Base-by-base conservation (phyloP, 2,113 vertebrate genomes). In the Malurus elegans region DNA sequence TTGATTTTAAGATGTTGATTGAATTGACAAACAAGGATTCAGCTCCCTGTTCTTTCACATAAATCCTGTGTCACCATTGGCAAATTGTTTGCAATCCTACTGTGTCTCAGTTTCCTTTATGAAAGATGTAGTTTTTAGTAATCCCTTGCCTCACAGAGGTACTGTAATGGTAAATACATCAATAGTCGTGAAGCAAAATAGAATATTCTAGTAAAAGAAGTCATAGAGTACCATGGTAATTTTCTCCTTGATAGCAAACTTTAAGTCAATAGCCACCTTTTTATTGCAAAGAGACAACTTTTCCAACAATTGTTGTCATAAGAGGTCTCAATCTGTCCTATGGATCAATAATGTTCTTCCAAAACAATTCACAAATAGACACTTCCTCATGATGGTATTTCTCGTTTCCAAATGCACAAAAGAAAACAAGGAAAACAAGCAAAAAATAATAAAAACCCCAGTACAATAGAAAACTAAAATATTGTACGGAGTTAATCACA, bases 361-460 rank as follows among this genome's bases (percentile, higher is more conserved):
- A 42, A 83, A 86, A 12, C 5, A 67, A 16, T 71, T 90, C 21
- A 6, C 3, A 38, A 38, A 38, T 14, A 25, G 7, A 4, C 34
- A 71, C 9, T 76, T 90, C 8, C 18, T 74, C 5, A n/a, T 24
- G 9, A 20, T 38, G 8, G 38, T 42, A 23, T 71, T 54, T 81
- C n/a, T 65, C 7, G 20, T 44, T 89, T 76, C 51, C 2, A 79
- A 93, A 25, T 0, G 0, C 12, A n/a, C 8, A 73, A 50, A 83
- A 54, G 2, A 42, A 62, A 34, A 14, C 16, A 11, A 26, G 13
- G 4, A 44, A 69, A 40, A 2, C 1, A 25, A 4, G 2, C 26
- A 29, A 26, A 31, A 57, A 58, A 25, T 1, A 31, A 0, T 31
- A 67, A 66, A 20, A 0, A 0, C 1, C 7, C 3, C 15, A 44